Base-by-base conservation (phyloP, 37 sponge, comb jelly and placozoan genomes). In the Eunapius fragilis region DNA sequence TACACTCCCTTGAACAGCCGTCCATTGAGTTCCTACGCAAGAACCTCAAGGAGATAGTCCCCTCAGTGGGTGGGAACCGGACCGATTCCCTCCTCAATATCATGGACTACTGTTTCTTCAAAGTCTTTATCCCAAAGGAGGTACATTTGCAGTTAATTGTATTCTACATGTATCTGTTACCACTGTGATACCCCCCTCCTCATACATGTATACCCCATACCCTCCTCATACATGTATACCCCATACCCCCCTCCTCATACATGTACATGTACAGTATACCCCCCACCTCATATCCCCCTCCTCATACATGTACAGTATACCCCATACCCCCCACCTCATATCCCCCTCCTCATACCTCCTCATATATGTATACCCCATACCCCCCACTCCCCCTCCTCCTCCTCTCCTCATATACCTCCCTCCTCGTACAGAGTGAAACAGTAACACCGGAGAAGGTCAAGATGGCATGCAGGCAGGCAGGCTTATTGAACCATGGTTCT, bases 81-180 rank as follows among this genome's bases (percentile, higher is more conserved):
- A 91, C 91, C 34, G 90, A 92, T 79, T 98, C 98, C 31, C 82
- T 92, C 25, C 70, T 91, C 49, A 91, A 89, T 49, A 83, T 95
- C 31, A 36, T 99, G 70, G 99, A 99, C 86, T n/a, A n/a, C n/a
- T 95, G 95, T 76, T 99, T 95, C 93, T 99, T 99, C 82, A 89
- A 75, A 37, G 94, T 93, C 34, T 95, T 99, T 67, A 81, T 91
- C 5, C 92, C 94, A 25, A 86, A 81, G 26, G 96, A 99, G 80
- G 97, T 91, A 37, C 37, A 76, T 67, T n/a, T 76, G 2, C 33
- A 58, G 17, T 27, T 11, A 34, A 31, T 12, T 31, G 48, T 10
- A 41, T 0, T 12, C 47, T 14, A 25, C 30, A 32, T 74, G 74
- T 6, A 0, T 75, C 37, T n/a, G n/a, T n/a, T n/a, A n/a, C n/a